A percentile compares a stretch with the other conserved stretches of the same genome.
phyloP scores from a whole-genome alignment of 1,140 invertebrate species.

The Eumaeus atala region DNA sequence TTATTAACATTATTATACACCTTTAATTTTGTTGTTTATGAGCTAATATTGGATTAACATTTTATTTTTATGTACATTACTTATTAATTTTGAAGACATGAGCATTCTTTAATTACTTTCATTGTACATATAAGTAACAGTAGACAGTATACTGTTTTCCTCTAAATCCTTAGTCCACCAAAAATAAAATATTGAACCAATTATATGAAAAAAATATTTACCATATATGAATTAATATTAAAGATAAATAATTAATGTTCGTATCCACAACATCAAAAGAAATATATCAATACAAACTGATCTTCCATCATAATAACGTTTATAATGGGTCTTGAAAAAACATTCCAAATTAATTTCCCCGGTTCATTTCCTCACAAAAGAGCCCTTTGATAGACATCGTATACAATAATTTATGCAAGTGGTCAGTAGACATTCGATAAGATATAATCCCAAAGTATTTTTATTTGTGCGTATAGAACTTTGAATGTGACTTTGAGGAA shows the following conservation, averaged over 20 bases:
- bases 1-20: too few species aligned
- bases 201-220: not conserved
- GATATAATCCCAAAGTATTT: slow-evolving; percentile 54
- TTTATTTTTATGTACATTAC: too few species aligned
- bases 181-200: slow-evolving; percentile 16
- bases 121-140: too few species aligned
- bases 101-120: too few species aligned
- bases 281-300: slow-evolving; percentile 49
- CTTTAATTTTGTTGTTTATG: too few species aligned
- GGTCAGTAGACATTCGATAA: slow-evolving; percentile 46
- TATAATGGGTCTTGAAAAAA: slow-evolving; percentile 51
- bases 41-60: too few species aligned
- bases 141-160: too few species aligned
- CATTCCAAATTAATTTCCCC: slow-evolving; percentile 61
- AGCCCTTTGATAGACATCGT: slow-evolving; percentile 56
- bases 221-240: slow-evolving; percentile 31
- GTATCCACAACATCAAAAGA: slow-evolving; percentile 44
- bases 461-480: slow-evolving; percentile 21
- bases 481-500: slow-evolving; percentile 17
- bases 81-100: too few species aligned
- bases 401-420: slow-evolving; percentile 69
- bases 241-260: slow-evolving; percentile 54
- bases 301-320: slow-evolving; percentile 50
- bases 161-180: too few species aligned
- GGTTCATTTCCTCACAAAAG: slow-evolving; percentile 56